Base-by-base conservation (phyloP, 2,113 vertebrate species). In the Dissostichus mawsoni region DNA sequence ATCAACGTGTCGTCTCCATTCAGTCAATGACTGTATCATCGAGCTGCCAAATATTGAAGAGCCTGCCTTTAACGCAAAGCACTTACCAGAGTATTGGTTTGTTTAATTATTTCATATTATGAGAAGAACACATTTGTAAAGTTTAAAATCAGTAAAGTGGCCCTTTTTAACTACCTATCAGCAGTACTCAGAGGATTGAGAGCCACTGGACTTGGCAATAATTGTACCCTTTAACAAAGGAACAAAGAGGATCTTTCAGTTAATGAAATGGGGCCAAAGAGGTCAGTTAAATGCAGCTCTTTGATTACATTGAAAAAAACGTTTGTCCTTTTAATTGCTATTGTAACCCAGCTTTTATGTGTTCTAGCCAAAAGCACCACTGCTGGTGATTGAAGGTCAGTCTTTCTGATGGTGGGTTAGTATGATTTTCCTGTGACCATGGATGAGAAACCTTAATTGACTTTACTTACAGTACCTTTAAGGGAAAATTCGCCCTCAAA, bases 231-330 rank as follows among this genome's bases (percentile, higher is more conserved):
- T 11, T 29, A 53, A 79, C 48, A 57, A 74, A 45, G 25, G n/a
- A 72, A 74, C 11, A 77, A 68, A 81, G 29, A 47, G 18, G 14
- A 0, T 57, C 53, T 77, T 83, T 62, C 18, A 83, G 69, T 74
- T 17, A 51, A 68, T 50, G 55, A 52, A 74, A 83, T 65, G 12
- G 71, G 59, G 71, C 69, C 80, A 33, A 73, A 16, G 57, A 68
- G 79, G 83, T 80, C 76, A 67, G 61, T 61, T 69, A 78, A 76
- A 75, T 50, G 63, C 17, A 47, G 13, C 57, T 56, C 33, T 23
- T 76, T 74, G 41, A 58, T 59, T 3, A 1, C 5, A 36, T 7
- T 59, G 10, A 59, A 36, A 72, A 36, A 0, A 51, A 16, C 47
- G 13, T 51, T n/a, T 13, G 5, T 14, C 29, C 58, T 53, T 78